phyloP scores from a whole-genome alignment of 1,140 invertebrate genomes.

The Sarcophaga peregrina region DNA sequence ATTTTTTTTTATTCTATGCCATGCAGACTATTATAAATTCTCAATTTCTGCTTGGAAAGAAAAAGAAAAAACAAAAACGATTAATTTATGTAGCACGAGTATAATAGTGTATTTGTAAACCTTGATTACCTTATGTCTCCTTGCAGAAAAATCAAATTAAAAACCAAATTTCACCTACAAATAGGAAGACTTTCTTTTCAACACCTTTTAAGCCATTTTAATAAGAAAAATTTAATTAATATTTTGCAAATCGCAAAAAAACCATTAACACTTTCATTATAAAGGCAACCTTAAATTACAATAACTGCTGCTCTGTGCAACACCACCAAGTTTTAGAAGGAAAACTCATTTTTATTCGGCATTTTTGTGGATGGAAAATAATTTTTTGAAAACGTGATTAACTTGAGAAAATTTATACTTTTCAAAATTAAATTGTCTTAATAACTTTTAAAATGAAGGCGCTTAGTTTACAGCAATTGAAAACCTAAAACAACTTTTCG shows the following conservation, averaged over 20 bases:
- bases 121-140: background rate
- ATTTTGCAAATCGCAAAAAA: background rate
- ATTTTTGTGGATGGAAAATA: background rate
- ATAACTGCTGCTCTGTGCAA: background rate
- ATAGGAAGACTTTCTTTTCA: background rate
- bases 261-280: slow-evolving; percentile 13
- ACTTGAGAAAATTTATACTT: background rate
- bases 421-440: slow-evolving; percentile 22
- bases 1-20: too few species aligned
- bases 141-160: background rate
- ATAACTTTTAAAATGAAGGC: background rate
- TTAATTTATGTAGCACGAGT: too few species aligned
- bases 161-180: background rate
- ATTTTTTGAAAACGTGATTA: slow-evolving; percentile 8
- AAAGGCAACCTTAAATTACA: background rate
- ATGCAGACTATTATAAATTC: too few species aligned
- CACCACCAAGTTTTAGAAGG: background rate
- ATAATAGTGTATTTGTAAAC: too few species aligned
- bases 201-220: background rate
- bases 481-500: background rate
- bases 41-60: too few species aligned
- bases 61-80: too few species aligned
- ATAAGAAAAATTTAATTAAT: background rate
- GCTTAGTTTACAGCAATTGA: background rate
- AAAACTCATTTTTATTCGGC: background rate